A percentile compares a stretch with the other conserved stretches of the same genome.
Evolutionary conservation across 2,797 vertebrate species (phyloP).

Genomic region (Cheirogaleus major): DNA sequence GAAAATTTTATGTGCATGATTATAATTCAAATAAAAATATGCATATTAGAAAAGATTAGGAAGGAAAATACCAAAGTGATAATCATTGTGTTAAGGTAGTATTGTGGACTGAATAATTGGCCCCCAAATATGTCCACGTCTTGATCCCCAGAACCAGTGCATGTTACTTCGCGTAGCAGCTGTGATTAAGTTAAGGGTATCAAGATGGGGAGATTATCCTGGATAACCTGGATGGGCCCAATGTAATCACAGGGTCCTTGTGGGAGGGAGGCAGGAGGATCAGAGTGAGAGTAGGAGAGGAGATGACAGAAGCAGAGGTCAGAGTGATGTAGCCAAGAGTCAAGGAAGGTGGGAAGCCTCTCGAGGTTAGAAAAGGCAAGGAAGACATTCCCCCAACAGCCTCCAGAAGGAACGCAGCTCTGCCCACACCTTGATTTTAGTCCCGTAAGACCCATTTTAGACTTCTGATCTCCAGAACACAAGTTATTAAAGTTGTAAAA

Average conservation of each 20-base stretch:
- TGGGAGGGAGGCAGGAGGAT: background rate
- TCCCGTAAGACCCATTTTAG: background rate
- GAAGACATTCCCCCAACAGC: background rate
- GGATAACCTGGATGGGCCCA: background rate
- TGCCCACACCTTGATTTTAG: background rate
- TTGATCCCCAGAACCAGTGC: background rate
- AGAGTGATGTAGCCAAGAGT: background rate
- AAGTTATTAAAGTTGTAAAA: background rate
- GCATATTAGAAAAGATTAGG: background rate
- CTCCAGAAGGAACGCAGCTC: conserved; percentile 1
- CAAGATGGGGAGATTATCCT: background rate
- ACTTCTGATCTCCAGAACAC: background rate
- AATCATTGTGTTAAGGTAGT: background rate
- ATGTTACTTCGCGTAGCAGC: background rate
- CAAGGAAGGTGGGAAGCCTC: background rate
- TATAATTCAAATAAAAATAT: conserved; percentile 39
- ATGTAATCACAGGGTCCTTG: background rate
- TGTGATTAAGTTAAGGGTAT: background rate
- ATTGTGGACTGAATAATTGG: background rate
- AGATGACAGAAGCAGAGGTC: background rate
- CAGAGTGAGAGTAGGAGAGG: background rate
- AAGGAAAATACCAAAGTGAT: conserved; percentile 1
- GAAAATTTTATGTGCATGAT: background rate
- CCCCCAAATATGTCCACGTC: background rate
- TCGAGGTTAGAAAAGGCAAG: background rate